These are phyloP conservation scores for Fistularia tabacaria DNA, from an alignment of 2,797 vertebrate genomes.

Conservation along the genomic window DNA sequence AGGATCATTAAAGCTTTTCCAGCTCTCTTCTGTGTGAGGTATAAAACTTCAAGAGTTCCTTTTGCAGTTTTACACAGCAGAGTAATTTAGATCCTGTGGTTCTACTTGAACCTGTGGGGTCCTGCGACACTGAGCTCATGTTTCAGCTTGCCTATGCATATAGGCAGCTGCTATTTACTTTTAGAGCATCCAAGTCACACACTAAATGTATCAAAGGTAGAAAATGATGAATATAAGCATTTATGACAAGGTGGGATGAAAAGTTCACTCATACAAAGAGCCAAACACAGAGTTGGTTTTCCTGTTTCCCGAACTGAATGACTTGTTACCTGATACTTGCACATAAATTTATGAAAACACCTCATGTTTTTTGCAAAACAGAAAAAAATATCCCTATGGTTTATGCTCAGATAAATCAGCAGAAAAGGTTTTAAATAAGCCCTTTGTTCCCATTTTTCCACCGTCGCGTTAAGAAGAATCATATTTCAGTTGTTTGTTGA, in stretches of 20 bases:
- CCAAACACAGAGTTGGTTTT: background rate
- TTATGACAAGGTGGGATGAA: conserved; percentile 38
- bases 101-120: conserved; percentile 54
- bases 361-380: no score
- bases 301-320: conserved; percentile 5
- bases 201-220: conserved; percentile 31
- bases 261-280: conserved; percentile 18
- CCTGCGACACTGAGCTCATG: conserved; percentile 51
- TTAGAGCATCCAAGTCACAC: conserved; percentile 40
- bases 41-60: no score
- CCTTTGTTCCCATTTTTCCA: conserved; percentile 36
- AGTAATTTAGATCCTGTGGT: no score
- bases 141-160: conserved; percentile 66
- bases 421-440: conserved; percentile 14
- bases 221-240: conserved; percentile 50
- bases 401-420: no score
- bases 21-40: no score
- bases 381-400: no score
- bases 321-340: no score
- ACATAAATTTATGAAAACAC: no score
- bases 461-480: conserved; percentile 42
- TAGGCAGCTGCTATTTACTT: conserved; percentile 39
- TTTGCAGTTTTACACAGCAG: no score
- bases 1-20: no score
- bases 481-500: conserved; percentile 30